phyloP scores from a whole-genome alignment of 2,797 vertebrate species.

The Eremophila alpestris region DNA sequence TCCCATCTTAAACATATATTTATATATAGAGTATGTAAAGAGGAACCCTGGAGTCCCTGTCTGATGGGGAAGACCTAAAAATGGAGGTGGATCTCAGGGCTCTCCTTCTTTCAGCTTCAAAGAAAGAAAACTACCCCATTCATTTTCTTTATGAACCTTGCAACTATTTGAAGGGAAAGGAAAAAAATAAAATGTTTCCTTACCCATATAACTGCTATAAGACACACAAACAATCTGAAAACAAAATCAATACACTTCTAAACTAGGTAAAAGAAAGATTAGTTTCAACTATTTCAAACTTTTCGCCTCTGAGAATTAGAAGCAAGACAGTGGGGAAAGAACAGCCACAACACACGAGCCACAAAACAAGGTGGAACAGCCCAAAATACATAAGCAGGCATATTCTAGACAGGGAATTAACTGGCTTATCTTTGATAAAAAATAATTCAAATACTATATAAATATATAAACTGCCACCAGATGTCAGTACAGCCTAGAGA shows the following conservation, averaged over 20 bases:
- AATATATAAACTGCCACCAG: conserved; percentile 57
- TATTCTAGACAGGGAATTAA: not conserved
- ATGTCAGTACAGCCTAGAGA: conserved; percentile 66
- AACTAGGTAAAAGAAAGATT: not conserved
- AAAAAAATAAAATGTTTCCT: not conserved
- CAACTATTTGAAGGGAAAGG: not conserved
- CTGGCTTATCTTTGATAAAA: not conserved
- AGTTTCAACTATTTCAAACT: not conserved
- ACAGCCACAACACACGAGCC: not conserved
- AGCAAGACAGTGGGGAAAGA: not conserved
- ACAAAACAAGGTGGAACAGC: not conserved
- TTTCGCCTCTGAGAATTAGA: not conserved
- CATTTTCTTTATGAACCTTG: not conserved
- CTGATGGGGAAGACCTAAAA: not conserved
- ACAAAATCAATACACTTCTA: not conserved
- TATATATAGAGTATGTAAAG: not conserved
- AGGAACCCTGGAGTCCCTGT: not conserved
- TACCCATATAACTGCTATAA: not conserved
- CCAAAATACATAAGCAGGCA: not conserved
- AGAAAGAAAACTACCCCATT: not conserved
- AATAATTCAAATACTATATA: not conserved
- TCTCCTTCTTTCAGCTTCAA: not conserved
- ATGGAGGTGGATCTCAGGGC: not conserved
- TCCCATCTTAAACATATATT: not conserved
- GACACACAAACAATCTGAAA: not conserved